Conservation (phyloP, 1,140 invertebrate species). For the Ericerus pela region DNA sequence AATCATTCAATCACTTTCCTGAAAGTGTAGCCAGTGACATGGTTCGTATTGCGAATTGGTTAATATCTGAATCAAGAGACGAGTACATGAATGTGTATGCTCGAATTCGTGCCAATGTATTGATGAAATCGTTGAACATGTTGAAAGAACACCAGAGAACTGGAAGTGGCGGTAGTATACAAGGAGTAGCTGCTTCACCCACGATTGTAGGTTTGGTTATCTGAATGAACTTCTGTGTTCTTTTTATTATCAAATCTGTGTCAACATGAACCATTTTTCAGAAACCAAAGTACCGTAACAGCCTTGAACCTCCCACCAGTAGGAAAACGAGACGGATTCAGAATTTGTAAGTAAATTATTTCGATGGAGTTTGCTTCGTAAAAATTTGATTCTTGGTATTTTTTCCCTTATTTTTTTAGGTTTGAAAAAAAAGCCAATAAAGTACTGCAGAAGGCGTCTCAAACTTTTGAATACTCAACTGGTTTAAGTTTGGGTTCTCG, state of each 20-base stretch:
- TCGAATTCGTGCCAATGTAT: slow-evolving; percentile 53
- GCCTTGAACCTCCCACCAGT: slow-evolving; percentile 37
- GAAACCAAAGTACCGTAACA: slow-evolving; percentile 36
- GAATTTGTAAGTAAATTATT: slow-evolving; percentile 38
- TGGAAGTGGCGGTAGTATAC: slow-evolving; percentile 34
- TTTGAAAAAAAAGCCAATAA: slow-evolving; percentile 70
- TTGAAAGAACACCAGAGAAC: slow-evolving; percentile 67
- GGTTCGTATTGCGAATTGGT: slow-evolving; percentile 67
- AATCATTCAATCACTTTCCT: slow-evolving; percentile 41
- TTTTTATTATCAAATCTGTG: neutral
- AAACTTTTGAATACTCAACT: slow-evolving; percentile 58
- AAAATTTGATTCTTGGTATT: neutral
- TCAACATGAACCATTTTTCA: slow-evolving; percentile 24
- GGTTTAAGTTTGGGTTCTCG: slow-evolving; percentile 44
- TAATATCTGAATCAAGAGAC: slow-evolving; percentile 56
- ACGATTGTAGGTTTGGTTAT: slow-evolving; percentile 22
- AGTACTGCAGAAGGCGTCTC: slow-evolving; percentile 68
- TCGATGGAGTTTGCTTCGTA: neutral
- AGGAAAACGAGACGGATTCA: slow-evolving; percentile 40
- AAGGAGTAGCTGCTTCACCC: slow-evolving; percentile 24
- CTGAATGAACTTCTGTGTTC: neutral
- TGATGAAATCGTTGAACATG: slow-evolving; percentile 57
- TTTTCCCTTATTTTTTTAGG: slow-evolving; percentile 7
- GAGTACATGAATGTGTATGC: slow-evolving; percentile 71
- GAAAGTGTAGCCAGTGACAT: slow-evolving; percentile 53